phyloP scores from a whole-genome alignment of 2,113 vertebrate species.

The Junco hyemalis region DNA sequence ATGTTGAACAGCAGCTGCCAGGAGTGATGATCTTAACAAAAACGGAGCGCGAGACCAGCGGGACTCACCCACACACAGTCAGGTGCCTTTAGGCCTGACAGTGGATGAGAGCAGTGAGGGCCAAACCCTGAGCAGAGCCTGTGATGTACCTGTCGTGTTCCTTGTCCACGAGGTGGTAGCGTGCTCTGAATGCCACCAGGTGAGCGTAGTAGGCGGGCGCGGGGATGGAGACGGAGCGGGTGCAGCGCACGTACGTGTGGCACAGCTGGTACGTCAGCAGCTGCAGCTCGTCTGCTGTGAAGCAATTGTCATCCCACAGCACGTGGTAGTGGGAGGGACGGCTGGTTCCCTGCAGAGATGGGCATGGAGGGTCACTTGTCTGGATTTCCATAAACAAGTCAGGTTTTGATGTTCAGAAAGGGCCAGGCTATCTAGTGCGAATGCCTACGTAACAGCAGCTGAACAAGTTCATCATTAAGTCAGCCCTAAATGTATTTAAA shows the following conservation, averaged over 20 bases:
- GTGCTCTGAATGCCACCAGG: constrained; percentile 96
- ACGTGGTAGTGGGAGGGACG: constrained; percentile 99
- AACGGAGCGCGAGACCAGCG: background rate
- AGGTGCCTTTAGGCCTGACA: background rate
- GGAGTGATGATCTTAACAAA: background rate
- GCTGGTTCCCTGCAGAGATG: constrained; percentile 86
- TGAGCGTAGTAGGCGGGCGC: constrained; percentile 98
- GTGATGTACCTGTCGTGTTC: constrained; percentile 94
- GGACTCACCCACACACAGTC: background rate
- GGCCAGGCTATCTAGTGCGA: background rate
- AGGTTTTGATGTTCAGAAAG: background rate
- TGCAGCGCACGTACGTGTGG: constrained; percentile 98
- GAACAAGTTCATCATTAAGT: background rate
- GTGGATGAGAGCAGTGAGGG: rapidly evolving
- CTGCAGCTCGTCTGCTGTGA: constrained; percentile 98
- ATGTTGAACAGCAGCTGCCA: background rate
- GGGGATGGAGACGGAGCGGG: constrained; percentile 97
- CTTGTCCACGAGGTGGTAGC: constrained; percentile 99
- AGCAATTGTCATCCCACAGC: constrained; percentile 99
- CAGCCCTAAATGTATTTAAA: background rate
- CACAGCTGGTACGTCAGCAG: constrained; percentile 99
- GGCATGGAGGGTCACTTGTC: background rate
- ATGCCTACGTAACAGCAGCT: background rate
- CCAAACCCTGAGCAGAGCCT: background rate
- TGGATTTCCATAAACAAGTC: background rate